These are phyloP conservation scores for Brachynemurus nebulosus DNA, from an alignment of 2,888 invertebrate species.

Conservation along the genomic window DNA sequence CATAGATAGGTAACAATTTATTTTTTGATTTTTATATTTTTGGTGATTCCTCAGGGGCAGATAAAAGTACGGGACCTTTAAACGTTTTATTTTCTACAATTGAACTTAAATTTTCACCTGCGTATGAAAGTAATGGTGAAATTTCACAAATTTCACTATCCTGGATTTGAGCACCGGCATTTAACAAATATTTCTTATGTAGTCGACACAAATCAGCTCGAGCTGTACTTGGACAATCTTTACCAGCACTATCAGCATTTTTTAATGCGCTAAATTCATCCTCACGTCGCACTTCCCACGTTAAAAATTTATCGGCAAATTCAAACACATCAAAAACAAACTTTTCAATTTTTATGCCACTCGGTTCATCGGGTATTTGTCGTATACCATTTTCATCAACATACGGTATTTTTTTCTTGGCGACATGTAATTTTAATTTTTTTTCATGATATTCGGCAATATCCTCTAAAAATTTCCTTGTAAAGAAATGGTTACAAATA, in stretches of 20 bases:
- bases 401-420: conserved; percentile 92
- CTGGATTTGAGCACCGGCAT: conserved; percentile 65
- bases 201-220: conserved; percentile 59
- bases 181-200: conserved; percentile 64
- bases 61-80: conserved; percentile 47
- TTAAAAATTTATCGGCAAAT: conserved; percentile 79
- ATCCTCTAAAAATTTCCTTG: conserved; percentile 64
- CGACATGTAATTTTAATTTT: conserved; percentile 79
- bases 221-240: conserved; percentile 86
- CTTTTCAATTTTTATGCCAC: conserved; percentile 98
- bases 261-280: conserved; percentile 96
- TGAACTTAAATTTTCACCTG: conserved; percentile 69
- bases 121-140: conserved; percentile 80
- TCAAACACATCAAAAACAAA: conserved; percentile 98
- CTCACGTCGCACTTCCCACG: conserved; percentile 81
- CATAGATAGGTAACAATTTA: not conserved
- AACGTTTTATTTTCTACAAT: conserved; percentile 53
- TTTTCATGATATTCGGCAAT: conserved; percentile 58
- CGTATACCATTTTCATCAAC: conserved; percentile 56
- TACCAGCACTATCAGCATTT: conserved; percentile 74
- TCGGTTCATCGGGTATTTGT: conserved; percentile 65
- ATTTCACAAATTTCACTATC: conserved; percentile 68
- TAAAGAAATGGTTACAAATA: conserved; percentile 97
- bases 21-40: not conserved
- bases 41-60: conserved; percentile 29